Base-by-base conservation (phyloP, 2,797 vertebrate genomes). In the Myripristis murdjan region DNA sequence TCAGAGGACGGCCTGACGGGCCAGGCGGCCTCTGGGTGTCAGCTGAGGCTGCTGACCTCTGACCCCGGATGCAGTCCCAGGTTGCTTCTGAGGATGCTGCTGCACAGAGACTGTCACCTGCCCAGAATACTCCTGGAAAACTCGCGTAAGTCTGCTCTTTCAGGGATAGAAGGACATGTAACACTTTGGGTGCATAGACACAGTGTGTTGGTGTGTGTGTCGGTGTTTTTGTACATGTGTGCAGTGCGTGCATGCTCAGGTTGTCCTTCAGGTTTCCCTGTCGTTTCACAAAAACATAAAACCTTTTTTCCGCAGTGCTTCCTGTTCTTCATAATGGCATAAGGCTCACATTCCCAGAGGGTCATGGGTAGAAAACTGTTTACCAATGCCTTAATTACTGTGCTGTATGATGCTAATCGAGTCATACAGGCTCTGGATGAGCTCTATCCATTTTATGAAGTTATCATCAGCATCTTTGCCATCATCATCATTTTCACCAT, bases 1-100 rank as follows among this genome's bases (percentile, higher is more conserved):
- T 93, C 94, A 98, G 97, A 92, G n/a, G 90, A 90, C 77, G 90
- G 93, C 77, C 93, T 95, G 90, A 65, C 84, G 79, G 92, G 91
- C 88, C 92, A 91, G 89, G 87, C 94, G 84, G 92, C 93, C 67
- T 77, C 92, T 62, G 78, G 92, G 70, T 96, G 95, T 93, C 96
- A 95, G 57, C 93, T 99, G 89, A 97, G 95, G 91, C 93, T 98
- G 81, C 91, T 97, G 80, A 95, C 96, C 91, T 96, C 96, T 91
- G 96, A 97, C 92, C 97, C 97, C 0, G 91, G 85, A 84, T 93
- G 85, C 91, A 96, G 95, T 91, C 94, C 95, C 87, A 94, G 92
- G 89, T 92, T 98, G 82, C 93, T 99, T 64, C 92, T 99, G 89
- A 94, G 89, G 91, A 94, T 94, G 12, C 85, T 98, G 63, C 94